phyloP scores from a whole-genome alignment of 2,797 vertebrate species.

The Orestias chungarensis region DNA sequence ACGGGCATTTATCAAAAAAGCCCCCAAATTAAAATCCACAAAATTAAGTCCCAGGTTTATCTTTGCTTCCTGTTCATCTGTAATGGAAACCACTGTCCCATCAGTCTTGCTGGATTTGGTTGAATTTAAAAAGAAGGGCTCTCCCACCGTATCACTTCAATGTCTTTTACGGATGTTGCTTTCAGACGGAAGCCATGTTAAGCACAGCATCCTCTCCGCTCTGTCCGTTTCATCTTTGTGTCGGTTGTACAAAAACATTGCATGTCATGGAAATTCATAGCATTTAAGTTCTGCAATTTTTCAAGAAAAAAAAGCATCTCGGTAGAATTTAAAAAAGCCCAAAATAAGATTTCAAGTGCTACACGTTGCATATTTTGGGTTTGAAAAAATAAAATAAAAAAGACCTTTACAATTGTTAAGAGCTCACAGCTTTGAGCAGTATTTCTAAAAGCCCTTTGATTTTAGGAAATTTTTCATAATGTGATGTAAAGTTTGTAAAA shows the following conservation, averaged over 20 bases:
- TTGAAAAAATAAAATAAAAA: too few relatives aligned
- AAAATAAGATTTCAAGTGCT: not conserved
- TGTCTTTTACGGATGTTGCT: slow-evolving; percentile 1
- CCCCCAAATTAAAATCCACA: not conserved
- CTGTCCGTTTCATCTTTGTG: not conserved
- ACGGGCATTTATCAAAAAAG: slow-evolving; percentile 22
- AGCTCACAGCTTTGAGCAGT: not conserved
- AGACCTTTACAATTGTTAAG: not conserved
- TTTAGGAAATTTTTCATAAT: not conserved
- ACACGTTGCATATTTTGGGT: not conserved
- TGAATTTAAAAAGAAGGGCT: not conserved
- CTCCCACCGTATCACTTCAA: not conserved
- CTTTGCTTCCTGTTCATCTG: not conserved
- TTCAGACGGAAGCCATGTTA: not conserved
- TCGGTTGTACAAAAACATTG: not conserved
- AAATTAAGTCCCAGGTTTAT: not conserved
- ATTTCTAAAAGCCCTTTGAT: not conserved
- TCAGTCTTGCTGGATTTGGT: not conserved
- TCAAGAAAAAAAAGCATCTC: not conserved
- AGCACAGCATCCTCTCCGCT: not conserved
- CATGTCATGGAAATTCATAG: not conserved
- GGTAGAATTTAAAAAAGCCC: not conserved
- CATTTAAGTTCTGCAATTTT: not conserved
- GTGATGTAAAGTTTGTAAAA: not conserved
- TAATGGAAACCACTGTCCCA: not conserved